Conservation (phyloP, 2,888 invertebrate genomes). For the Stenolophus ochropezus region DNA sequence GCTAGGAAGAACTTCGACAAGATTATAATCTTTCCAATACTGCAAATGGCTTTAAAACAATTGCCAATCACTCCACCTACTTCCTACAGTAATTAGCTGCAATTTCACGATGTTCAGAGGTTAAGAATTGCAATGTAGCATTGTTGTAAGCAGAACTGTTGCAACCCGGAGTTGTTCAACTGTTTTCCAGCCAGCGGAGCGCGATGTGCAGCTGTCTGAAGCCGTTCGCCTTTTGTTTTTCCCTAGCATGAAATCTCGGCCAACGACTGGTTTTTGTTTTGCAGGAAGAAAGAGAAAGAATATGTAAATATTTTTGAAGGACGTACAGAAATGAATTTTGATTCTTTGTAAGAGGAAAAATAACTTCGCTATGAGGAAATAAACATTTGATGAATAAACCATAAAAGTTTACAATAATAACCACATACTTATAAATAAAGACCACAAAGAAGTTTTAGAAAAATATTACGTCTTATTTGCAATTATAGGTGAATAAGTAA, state of each 20-base stretch:
- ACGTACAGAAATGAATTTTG: not conserved
- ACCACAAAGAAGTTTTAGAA: too few species aligned
- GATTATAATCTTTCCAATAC: not conserved
- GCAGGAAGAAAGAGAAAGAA: not conserved
- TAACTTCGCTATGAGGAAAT: not conserved
- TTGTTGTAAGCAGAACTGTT: slow-evolving; percentile 20
- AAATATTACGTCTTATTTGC: too few species aligned
- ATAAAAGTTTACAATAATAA: too few species aligned
- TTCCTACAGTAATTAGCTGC: not conserved
- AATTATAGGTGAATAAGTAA: too few species aligned
- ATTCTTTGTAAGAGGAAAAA: not conserved
- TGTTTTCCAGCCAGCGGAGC: slow-evolving; percentile 10
- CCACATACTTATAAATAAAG: too few species aligned
- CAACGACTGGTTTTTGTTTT: slow-evolving; percentile 9
- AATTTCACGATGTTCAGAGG: not conserved
- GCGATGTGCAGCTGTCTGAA: slow-evolving; percentile 21
- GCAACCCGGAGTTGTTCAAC: not conserved
- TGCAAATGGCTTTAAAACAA: not conserved
- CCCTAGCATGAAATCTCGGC: slow-evolving; percentile 15
- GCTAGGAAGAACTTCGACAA: not conserved
- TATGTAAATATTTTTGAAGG: slow-evolving; percentile 4
- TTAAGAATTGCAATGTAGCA: not conserved
- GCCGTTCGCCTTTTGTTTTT: slow-evolving; percentile 25
- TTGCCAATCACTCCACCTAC: not conserved
- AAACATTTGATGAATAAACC: too few species aligned